phyloP scores from a whole-genome alignment of 2,113 vertebrate genomes.

The Pluvianellus socialis region DNA sequence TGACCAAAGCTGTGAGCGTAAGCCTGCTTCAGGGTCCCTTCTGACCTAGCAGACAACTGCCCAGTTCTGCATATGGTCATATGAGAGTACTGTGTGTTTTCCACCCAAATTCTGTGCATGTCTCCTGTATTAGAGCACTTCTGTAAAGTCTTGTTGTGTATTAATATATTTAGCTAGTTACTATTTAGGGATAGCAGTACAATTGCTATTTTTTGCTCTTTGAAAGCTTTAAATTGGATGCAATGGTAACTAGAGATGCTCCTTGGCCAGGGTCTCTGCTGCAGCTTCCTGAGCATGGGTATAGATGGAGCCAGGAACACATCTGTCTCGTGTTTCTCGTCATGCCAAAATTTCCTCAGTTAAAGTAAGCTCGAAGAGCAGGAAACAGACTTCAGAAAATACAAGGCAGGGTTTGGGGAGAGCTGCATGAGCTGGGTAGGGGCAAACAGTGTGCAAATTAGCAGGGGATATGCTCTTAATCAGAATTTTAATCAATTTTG shows the following conservation, averaged over 20 bases:
- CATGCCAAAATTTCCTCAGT: fast-evolving
- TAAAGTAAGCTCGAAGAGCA: not conserved
- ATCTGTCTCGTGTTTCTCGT: not conserved
- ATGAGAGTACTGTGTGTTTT: not conserved
- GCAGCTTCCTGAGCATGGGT: not conserved
- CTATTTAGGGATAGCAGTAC: not conserved
- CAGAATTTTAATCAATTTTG: not conserved
- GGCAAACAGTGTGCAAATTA: not conserved
- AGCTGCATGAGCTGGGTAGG: not conserved
- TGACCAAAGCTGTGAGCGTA: not conserved
- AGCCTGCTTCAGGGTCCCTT: not conserved
- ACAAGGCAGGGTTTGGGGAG: not conserved
- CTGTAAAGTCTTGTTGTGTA: not conserved
- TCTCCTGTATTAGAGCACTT: not conserved
- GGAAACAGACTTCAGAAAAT: not conserved
- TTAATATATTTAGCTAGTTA: not conserved
- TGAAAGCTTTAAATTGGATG: not conserved
- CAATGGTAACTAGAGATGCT: not conserved
- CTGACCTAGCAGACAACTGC: not conserved
- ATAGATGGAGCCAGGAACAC: fast-evolving
- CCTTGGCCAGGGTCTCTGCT: not conserved
- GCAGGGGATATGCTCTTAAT: not conserved
- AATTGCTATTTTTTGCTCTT: not conserved
- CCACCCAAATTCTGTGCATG: not conserved
- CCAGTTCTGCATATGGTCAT: fast-evolving